Evolutionary conservation across 2,113 vertebrate species (phyloP).

Genomic region (Chloebia gouldiae): DNA sequence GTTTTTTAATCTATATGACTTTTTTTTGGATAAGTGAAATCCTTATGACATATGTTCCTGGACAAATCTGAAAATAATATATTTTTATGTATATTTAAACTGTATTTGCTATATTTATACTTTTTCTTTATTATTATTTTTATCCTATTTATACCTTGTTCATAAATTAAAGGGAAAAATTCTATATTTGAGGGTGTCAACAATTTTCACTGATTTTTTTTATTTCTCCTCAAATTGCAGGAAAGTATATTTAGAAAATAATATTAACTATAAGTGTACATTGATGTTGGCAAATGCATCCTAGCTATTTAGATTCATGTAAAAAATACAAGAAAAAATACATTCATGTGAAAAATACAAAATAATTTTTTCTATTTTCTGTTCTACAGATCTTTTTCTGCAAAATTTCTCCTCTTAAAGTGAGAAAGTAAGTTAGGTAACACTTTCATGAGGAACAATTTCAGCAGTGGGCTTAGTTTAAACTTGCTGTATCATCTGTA

Average conservation of each 20-base stretch:
- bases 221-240: not conserved
- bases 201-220: not conserved
- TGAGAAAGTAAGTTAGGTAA: not conserved
- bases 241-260: not conserved
- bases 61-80: not conserved
- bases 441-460: not conserved
- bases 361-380: not conserved
- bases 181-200: not conserved
- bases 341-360: not conserved
- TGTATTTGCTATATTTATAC: not conserved
- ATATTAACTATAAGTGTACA: not conserved
- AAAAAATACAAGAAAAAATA: not conserved
- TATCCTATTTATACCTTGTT: not conserved
- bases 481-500: slow-evolving; percentile 54
- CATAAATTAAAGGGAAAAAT: not conserved
- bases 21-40: not conserved
- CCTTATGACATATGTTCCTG: not conserved
- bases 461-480: not conserved
- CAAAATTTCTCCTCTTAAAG: not conserved
- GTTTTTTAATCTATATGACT: not conserved
- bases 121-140: not conserved
- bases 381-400: not conserved
- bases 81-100: not conserved
- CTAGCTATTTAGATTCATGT: not conserved
- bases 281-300: not conserved